Evolutionary conservation across 1,140 invertebrate species (phyloP).

Genomic region (Ladona fulva): DNA sequence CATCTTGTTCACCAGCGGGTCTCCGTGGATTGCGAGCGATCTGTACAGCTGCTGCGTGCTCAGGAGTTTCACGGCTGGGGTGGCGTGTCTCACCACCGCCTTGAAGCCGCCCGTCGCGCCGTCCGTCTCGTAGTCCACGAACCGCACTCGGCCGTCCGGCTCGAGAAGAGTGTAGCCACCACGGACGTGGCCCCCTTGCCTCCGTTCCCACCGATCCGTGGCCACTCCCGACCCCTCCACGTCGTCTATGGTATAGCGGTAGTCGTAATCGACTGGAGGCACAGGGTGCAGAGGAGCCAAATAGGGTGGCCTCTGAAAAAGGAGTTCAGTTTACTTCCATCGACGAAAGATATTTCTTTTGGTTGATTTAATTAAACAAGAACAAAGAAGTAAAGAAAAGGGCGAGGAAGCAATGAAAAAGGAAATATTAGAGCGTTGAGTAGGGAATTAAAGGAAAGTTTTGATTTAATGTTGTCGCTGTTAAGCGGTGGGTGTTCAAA

Average conservation of each 20-base stretch:
- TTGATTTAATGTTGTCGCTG: no score
- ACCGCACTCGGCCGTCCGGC: constrained; percentile 37
- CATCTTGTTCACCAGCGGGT: constrained; percentile 23
- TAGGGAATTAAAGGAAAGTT: no score
- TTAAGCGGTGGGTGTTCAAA: no score
- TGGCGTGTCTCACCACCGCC: constrained; percentile 31
- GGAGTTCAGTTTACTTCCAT: no score
- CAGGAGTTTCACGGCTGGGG: background rate
- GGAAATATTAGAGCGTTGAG: no score
- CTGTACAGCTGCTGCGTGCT: background rate
- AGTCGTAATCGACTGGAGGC: constrained; percentile 36
- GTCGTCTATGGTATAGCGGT: constrained; percentile 39
- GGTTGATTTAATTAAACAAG: no score
- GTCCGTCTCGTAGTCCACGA: constrained; percentile 40
- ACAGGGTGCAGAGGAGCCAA: background rate
- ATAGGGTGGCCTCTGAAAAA: background rate
- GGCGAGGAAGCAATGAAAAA: no score
- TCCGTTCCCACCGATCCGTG: constrained; percentile 39
- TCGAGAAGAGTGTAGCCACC: constrained; percentile 41
- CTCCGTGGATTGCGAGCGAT: background rate
- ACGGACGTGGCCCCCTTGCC: constrained; percentile 33
- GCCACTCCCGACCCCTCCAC: constrained; percentile 30
- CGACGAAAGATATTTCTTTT: no score
- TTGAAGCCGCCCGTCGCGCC: constrained; percentile 35
- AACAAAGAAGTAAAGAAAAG: no score